These are phyloP conservation scores for Piezodorus guildinii DNA, from an alignment of 1,140 invertebrate genomes.

Conservation along the genomic window DNA sequence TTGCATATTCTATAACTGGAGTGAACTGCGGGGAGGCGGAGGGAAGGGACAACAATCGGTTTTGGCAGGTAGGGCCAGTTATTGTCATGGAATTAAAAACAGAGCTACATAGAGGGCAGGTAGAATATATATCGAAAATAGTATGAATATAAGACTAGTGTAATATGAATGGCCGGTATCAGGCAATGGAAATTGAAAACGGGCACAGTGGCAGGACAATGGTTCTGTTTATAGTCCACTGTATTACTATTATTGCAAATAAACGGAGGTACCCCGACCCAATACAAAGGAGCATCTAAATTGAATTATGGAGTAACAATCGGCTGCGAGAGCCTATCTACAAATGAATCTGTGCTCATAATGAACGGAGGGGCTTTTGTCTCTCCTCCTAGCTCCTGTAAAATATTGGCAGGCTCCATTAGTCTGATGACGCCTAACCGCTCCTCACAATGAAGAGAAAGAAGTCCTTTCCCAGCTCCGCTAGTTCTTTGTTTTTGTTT, in stretches of 20 bases:
- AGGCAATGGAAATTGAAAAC: conserved; percentile 3
- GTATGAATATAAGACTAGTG: conserved; percentile 2
- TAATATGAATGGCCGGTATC: neutral
- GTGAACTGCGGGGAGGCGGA: too few species aligned
- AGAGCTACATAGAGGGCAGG: too few species aligned
- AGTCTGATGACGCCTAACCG: conserved; percentile 6
- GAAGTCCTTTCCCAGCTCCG: conserved; percentile 1
- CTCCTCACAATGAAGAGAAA: neutral
- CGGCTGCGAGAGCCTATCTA: neutral
- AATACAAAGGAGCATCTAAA: conserved; percentile 2
- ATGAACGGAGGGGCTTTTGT: neutral
- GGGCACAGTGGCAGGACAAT: neutral
- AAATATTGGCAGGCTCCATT: conserved; percentile 7
- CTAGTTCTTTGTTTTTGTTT: neutral
- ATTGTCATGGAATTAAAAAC: too few species aligned
- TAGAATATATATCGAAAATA: too few species aligned
- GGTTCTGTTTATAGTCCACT: conserved; percentile 7
- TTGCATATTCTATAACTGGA: too few species aligned
- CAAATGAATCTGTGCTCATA: conserved; percentile 6
- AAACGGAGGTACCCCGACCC: neutral
- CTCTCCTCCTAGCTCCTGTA: neutral
- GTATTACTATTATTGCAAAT: conserved; percentile 6
- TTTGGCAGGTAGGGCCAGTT: too few species aligned
- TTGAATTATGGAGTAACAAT: conserved; percentile 4
- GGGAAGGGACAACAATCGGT: too few species aligned